Percentiles rank a stretch among this genome's conserved stretches.
phyloP scores from a whole-genome alignment of 1,140 invertebrate species.

The Campoletis sonorensis region DNA sequence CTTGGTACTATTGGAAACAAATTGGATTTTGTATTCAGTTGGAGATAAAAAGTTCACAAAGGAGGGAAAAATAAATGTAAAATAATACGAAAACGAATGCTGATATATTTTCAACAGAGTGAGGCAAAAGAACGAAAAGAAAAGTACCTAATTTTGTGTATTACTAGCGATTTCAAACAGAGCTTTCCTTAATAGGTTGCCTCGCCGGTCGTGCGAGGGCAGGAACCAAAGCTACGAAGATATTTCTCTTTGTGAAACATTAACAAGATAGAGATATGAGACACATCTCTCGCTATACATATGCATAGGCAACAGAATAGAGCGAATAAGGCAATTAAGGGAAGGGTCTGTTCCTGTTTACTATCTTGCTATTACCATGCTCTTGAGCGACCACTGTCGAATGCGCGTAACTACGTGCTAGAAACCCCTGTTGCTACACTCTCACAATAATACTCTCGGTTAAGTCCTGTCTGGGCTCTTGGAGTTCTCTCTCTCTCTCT shows the following conservation, averaged over 20 bases:
- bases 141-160: not conserved
- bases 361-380: constrained; percentile 46
- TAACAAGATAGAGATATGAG: constrained; percentile 12
- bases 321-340: constrained; percentile 50
- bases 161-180: not conserved
- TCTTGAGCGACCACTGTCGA: constrained; percentile 41
- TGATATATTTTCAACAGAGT: not conserved
- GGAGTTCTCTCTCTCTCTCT: not conserved
- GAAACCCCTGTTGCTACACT: not conserved
- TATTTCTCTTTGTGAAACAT: not conserved
- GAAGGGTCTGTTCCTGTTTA: constrained; percentile 48
- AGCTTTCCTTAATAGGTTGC: not conserved
- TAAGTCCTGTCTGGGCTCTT: constrained; percentile 6
- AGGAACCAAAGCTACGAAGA: not conserved
- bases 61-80: too few species aligned
- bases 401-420: constrained; percentile 27
- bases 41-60: too few species aligned
- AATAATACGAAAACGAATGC: too few species aligned
- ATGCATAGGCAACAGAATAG: not conserved
- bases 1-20: too few species aligned
- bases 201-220: not conserved
- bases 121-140: not conserved
- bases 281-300: not conserved
- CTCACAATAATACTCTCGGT: not conserved
- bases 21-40: too few species aligned